Conservation (phyloP, 2,113 vertebrate genomes). For the Urocynchramus pylzowi region DNA sequence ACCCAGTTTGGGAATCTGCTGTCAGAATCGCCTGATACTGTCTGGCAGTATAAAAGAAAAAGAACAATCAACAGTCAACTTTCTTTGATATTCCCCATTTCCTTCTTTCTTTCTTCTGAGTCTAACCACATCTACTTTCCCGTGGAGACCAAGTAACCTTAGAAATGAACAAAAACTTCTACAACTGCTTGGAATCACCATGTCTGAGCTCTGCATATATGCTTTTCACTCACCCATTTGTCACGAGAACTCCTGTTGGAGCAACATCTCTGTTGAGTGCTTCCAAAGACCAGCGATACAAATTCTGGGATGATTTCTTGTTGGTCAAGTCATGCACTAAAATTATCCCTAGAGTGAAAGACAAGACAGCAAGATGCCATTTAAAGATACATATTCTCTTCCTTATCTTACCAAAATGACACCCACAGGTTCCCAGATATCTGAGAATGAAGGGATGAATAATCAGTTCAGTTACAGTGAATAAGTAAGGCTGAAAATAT, state of each 20-base stretch:
- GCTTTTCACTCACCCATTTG: slow-evolving; percentile 84
- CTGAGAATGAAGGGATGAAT: background rate
- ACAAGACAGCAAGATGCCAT: background rate
- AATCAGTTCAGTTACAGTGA: background rate
- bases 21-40: background rate
- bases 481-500: background rate
- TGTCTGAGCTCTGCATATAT: background rate
- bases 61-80: background rate
- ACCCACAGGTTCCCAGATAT: background rate
- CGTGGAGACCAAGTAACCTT: background rate
- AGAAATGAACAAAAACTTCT: background rate
- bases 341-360: slow-evolving; percentile 84
- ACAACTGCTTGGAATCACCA: background rate
- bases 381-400: background rate
- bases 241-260: slow-evolving; percentile 92
- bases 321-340: slow-evolving; percentile 98
- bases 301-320: slow-evolving; percentile 98
- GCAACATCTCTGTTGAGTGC: slow-evolving; percentile 88
- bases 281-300: slow-evolving; percentile 94
- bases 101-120: background rate
- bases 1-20: background rate
- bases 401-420: background rate
- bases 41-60: background rate
- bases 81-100: background rate
- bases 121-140: background rate